A percentile compares a stretch with the other conserved stretches of the same genome.
Evolutionary conservation across 30 jellyfish, hydroid and myxozoan species (phyloP).

Genomic region (Pelagia noctiluca): DNA sequence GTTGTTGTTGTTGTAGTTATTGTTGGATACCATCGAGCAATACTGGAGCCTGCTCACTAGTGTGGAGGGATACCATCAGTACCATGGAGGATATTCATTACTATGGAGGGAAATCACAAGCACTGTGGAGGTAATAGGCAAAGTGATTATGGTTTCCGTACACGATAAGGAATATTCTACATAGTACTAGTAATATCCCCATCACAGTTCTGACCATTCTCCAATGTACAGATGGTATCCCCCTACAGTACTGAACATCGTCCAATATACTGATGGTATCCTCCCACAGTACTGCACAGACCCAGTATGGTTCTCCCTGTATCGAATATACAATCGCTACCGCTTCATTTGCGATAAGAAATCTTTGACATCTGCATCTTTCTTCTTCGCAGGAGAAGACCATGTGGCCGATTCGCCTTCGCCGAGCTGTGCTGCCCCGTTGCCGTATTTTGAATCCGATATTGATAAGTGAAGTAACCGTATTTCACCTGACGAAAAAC

Average conservation of each 20-base stretch:
- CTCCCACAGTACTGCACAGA: no score
- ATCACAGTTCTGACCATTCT: neutral
- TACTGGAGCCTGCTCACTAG: neutral
- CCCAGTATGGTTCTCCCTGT: no score
- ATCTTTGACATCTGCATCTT: conserved; percentile 21
- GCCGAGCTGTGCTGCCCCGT: conserved; percentile 38
- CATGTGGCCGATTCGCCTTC: conserved; percentile 83
- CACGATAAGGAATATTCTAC: neutral
- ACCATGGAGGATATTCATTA: no score
- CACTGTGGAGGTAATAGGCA: no score
- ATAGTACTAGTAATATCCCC: neutral
- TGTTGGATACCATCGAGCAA: no score
- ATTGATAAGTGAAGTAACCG: conserved; percentile 76
- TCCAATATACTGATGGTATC: no score
- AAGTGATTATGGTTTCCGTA: no score
- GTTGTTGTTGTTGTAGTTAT: no score
- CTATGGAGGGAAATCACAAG: no score
- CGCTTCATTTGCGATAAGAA: conserved; percentile 49
- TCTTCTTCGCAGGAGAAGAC: conserved; percentile 72
- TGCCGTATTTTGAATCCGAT: conserved; percentile 76
- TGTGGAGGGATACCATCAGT: no score
- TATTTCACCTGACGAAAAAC: conserved; percentile 56
- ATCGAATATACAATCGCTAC: conserved; percentile 10
- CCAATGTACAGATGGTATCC: neutral
- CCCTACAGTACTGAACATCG: no score